Conservation (phyloP, 2,113 vertebrate genomes). For the Halichoeres trimaculatus region DNA sequence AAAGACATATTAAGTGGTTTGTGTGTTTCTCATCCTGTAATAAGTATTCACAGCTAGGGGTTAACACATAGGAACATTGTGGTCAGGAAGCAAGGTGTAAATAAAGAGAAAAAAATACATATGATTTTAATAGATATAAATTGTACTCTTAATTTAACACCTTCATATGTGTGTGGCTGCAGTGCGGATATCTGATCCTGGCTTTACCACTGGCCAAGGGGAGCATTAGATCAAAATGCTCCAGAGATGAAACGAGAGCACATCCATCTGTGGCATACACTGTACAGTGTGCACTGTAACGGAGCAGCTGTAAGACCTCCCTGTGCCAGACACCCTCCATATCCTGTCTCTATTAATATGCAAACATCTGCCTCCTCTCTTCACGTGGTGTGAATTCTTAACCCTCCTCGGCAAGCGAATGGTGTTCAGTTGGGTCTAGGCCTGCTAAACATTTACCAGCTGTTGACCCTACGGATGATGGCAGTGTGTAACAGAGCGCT, state of each 20-base stretch:
- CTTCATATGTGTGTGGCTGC: constrained; percentile 2
- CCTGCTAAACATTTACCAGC: constrained; percentile 72
- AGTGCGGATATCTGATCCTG: constrained; percentile 12
- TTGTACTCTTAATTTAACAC: background rate
- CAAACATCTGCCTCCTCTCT: constrained; percentile 78
- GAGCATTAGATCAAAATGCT: constrained; percentile 55
- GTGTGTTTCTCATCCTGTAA: background rate
- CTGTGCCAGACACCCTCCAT: constrained; percentile 51
- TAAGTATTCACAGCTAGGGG: background rate
- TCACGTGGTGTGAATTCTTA: constrained; percentile 70
- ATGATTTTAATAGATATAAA: background rate
- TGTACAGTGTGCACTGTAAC: constrained; percentile 47
- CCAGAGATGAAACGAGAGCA: constrained; percentile 59
- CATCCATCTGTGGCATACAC: constrained; percentile 63
- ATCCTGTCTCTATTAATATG: constrained; percentile 74
- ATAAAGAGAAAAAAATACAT: background rate
- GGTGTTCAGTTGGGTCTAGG: constrained; percentile 63
- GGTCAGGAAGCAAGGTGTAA: background rate
- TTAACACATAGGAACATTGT: background rate
- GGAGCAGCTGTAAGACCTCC: constrained; percentile 67
- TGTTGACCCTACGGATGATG: constrained; percentile 70
- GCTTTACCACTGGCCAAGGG: constrained; percentile 38
- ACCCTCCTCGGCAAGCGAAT: constrained; percentile 61
- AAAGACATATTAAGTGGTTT: no score
- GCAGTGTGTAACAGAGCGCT: constrained; percentile 48